Evolutionary conservation across 2,113 vertebrate genomes (phyloP).

Genomic region (Daubentonia madagascariensis): DNA sequence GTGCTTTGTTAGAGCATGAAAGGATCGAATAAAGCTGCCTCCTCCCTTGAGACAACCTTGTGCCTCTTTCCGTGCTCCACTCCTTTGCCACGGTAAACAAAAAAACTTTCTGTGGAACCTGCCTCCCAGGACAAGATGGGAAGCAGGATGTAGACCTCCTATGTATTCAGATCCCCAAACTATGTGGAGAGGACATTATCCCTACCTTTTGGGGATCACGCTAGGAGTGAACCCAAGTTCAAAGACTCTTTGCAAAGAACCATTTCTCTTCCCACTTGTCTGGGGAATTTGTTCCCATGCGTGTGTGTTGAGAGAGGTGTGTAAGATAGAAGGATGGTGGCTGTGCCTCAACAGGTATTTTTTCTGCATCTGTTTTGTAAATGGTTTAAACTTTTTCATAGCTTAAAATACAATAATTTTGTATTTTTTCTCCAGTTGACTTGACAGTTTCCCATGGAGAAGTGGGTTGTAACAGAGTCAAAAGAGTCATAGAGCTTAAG

Average conservation of each 20-base stretch:
- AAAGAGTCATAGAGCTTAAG: not conserved
- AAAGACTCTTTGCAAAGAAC: no score
- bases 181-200: not conserved
- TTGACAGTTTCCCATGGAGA: not conserved
- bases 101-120: not conserved
- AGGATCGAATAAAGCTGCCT: not conserved
- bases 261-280: not conserved
- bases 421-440: not conserved
- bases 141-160: not conserved
- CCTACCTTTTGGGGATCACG: not conserved
- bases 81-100: not conserved
- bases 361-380: not conserved
- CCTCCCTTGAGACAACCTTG: not conserved
- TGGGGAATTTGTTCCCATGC: not conserved
- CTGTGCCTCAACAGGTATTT: not conserved
- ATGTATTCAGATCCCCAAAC: not conserved
- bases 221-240: not conserved
- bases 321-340: not conserved
- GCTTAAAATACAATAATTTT: not conserved
- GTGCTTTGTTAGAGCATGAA: no score
- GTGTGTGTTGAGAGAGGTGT: not conserved
- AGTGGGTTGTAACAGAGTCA: not conserved
- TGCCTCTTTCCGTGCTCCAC: not conserved
- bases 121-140: not conserved
- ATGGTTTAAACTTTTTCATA: not conserved